A percentile compares a stretch with the other conserved stretches of the same genome.
Evolutionary conservation across 2,888 invertebrate species (phyloP).

Genomic region (Kuschelorhynchus macadamiae): DNA sequence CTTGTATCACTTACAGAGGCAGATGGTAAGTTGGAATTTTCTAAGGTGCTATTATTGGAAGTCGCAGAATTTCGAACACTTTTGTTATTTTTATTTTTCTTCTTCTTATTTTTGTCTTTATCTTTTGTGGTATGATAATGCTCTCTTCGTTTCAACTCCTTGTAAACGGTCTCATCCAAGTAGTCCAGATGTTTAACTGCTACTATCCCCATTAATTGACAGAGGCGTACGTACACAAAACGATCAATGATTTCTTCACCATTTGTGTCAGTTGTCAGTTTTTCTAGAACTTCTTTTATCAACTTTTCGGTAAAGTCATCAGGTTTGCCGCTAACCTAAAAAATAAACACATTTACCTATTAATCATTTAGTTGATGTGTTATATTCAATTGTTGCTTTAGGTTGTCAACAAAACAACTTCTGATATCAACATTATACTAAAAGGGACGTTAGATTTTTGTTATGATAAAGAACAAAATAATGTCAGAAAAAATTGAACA

Average conservation of each 20-base stretch:
- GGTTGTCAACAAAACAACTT: no score
- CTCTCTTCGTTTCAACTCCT: conserved; percentile 82
- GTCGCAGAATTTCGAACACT: not conserved
- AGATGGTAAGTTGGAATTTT: not conserved
- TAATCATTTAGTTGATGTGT: no score
- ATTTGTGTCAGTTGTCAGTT: conserved; percentile 22
- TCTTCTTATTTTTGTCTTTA: conserved; percentile 69
- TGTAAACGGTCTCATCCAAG: conserved; percentile 86
- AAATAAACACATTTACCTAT: no score
- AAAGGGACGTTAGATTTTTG: no score
- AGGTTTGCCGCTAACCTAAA: conserved; percentile 74
- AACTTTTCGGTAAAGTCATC: conserved; percentile 67
- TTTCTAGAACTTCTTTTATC: conserved; percentile 53
- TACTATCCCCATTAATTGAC: conserved; percentile 79
- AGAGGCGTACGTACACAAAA: conserved; percentile 53
- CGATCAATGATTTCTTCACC: conserved; percentile 23
- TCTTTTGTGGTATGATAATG: conserved; percentile 59
- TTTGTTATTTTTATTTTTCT: conserved; percentile 34
- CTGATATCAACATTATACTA: no score
- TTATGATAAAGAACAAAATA: no score
- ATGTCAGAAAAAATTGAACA: no score
- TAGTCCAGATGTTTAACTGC: conserved; percentile 85
- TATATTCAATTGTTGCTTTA: no score
- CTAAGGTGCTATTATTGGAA: not conserved
- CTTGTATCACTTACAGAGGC: not conserved